Evolutionary conservation across 2,113 vertebrate species (phyloP).

Genomic region (Eudyptes chrysolophus): DNA sequence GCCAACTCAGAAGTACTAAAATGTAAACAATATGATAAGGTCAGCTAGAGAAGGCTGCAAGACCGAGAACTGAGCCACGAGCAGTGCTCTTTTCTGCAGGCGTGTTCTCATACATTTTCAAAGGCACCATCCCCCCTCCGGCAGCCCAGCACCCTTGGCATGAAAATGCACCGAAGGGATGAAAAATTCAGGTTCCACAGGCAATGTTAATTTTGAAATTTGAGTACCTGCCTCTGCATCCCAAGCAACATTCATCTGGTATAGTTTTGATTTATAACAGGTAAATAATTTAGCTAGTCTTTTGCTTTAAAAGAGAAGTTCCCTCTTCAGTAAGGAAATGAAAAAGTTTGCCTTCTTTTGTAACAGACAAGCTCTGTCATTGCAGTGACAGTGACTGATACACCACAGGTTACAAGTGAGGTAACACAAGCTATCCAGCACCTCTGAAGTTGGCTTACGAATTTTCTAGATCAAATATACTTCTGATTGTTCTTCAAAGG

Average conservation of each 20-base stretch:
- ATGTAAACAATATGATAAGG: neutral
- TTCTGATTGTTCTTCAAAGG: neutral
- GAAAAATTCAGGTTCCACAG: neutral
- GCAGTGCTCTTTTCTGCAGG: neutral
- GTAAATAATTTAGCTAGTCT: neutral
- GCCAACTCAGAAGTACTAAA: neutral
- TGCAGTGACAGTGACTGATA: neutral
- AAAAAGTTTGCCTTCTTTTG: neutral
- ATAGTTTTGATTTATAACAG: neutral
- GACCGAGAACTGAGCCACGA: neutral
- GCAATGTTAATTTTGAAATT: neutral
- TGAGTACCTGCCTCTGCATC: neutral
- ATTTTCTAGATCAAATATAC: neutral
- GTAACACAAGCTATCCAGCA: neutral
- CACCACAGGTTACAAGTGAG: neutral
- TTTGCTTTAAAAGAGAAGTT: neutral
- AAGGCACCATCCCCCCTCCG: neutral
- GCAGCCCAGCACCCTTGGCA: neutral
- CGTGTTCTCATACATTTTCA: neutral
- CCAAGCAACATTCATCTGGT: neutral
- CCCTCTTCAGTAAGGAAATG: neutral
- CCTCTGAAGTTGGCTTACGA: rapidly evolving
- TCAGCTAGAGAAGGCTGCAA: neutral
- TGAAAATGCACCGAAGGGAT: neutral
- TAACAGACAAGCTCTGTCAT: neutral